Conservation (phyloP, 2,113 vertebrate genomes). For the Zosterops pallidus region DNA sequence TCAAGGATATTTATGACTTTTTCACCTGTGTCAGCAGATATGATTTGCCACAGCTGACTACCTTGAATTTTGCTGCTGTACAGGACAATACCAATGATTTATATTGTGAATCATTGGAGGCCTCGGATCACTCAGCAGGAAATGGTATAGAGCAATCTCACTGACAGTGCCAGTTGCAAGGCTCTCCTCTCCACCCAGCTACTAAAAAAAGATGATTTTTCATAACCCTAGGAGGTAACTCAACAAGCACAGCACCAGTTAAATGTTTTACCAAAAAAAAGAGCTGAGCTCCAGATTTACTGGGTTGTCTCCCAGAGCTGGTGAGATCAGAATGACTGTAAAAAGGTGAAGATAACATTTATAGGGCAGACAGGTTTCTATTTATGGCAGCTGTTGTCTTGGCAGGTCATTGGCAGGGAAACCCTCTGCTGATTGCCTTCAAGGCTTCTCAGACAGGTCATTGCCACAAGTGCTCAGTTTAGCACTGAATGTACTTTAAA, state of each 20-base stretch:
- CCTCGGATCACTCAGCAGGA: background rate
- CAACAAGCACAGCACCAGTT: background rate
- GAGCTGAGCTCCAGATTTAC: background rate
- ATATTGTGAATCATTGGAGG: background rate
- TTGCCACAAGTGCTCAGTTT: background rate
- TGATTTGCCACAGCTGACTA: background rate
- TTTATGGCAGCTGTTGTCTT: background rate
- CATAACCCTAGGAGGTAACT: background rate
- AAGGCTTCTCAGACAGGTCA: background rate
- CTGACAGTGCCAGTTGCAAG: background rate
- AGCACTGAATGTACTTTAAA: background rate
- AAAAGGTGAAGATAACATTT: background rate
- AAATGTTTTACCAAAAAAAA: background rate
- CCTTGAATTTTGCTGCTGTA: background rate
- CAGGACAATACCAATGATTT: background rate
- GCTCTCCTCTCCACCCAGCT: accelerated
- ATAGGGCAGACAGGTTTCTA: background rate
- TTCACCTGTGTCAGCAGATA: background rate
- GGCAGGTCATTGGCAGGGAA: background rate
- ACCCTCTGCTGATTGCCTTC: background rate
- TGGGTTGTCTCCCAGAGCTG: background rate
- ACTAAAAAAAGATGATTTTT: background rate
- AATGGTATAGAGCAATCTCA: background rate
- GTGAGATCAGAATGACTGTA: background rate
- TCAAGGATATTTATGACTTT: background rate